Conservation (phyloP, 2,113 vertebrate species). For the Tachysurus fulvidraco region DNA sequence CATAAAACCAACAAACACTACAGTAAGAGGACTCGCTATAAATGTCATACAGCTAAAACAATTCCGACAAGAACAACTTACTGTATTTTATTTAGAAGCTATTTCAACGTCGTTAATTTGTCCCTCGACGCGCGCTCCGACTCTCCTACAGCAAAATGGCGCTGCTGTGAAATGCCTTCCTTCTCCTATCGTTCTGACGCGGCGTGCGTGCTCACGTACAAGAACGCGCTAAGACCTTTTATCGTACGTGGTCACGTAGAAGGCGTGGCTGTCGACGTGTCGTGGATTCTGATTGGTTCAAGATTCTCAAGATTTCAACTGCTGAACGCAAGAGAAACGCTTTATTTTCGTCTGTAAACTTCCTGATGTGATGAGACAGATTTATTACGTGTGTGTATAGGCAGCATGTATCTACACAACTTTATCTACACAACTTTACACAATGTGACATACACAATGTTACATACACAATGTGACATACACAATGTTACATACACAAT, state of each 20-base stretch:
- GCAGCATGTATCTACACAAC: too few relatives aligned
- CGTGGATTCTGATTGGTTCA: background rate
- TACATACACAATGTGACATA: too few relatives aligned
- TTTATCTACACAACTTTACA: too few relatives aligned
- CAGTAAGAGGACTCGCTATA: too few relatives aligned
- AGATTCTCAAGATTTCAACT: too few relatives aligned
- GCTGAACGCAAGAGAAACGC: too few relatives aligned
- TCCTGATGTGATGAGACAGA: too few relatives aligned
- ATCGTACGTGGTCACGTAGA: background rate
- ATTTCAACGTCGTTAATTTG: background rate
- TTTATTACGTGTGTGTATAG: too few relatives aligned
- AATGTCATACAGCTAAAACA: too few relatives aligned
- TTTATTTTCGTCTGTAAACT: too few relatives aligned
- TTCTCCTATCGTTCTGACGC: background rate
- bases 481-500: too few relatives aligned
- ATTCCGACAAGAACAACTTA: background rate
- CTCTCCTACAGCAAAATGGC: slow-evolving; percentile 20
- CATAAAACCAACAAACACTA: background rate
- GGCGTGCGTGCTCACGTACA: background rate
- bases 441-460: too few relatives aligned
- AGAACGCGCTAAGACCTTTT: background rate
- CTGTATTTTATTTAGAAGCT: background rate
- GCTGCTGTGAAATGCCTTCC: slow-evolving; percentile 11
- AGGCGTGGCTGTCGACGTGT: background rate
- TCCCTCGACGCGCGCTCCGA: background rate